A percentile compares a stretch with the other conserved stretches of the same genome.
Evolutionary conservation across 1,140 invertebrate genomes (phyloP).

Genomic region (Planococcus citri): DNA sequence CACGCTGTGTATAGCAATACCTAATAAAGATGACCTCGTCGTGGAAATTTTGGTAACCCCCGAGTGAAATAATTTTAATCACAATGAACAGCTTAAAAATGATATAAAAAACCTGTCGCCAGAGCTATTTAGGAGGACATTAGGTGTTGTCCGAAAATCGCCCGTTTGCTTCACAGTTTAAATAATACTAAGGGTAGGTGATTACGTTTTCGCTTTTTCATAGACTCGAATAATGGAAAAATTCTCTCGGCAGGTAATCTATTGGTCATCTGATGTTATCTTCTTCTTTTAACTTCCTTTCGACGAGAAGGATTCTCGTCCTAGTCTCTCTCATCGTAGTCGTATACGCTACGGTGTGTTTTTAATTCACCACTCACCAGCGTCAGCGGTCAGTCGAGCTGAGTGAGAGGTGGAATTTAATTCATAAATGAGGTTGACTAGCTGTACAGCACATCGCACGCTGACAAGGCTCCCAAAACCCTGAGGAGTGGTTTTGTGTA

Average conservation of each 20-base stretch:
- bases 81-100: constrained; percentile 3
- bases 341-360: neutral
- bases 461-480: neutral
- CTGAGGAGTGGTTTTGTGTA: neutral
- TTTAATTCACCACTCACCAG: neutral
- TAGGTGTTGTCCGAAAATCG: constrained; percentile 16
- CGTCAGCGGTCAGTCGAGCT: neutral
- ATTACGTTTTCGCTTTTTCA: neutral
- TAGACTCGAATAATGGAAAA: neutral
- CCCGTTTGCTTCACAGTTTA: neutral
- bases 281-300: neutral
- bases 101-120: constrained; percentile 10
- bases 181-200: neutral
- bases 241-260: neutral
- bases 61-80: neutral
- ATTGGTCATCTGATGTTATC: constrained; percentile 3
- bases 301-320: no score
- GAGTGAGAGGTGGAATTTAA: neutral
- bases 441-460: no score
- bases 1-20: no score
- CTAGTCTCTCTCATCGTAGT: no score
- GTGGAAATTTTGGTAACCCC: neutral
- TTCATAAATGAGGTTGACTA: neutral
- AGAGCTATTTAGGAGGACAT: constrained; percentile 13
- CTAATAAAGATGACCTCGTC: no score